A percentile compares a stretch with the other conserved stretches of the same genome.
Evolutionary conservation across 64 coral and sea anemone species (phyloP).

Genomic region (Trachythela sp.): DNA sequence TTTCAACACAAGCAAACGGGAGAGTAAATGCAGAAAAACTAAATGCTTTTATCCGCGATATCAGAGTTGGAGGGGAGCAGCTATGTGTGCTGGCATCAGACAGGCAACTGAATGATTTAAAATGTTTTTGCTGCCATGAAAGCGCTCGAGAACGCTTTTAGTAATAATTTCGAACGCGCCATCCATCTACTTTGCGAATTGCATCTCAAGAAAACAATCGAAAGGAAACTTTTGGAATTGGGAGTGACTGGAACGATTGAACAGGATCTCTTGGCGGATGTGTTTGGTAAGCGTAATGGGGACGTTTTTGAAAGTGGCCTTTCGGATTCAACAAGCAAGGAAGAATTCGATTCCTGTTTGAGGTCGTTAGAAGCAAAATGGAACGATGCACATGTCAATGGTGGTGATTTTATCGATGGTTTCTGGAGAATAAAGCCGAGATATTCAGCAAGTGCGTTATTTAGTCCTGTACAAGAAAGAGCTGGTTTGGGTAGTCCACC

Average conservation of each 20-base stretch:
- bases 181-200: conserved; percentile 48
- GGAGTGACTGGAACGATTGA: conserved; percentile 33
- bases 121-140: neutral
- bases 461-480: conserved; percentile 33
- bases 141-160: conserved; percentile 30
- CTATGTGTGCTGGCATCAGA: neutral
- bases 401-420: conserved; percentile 45
- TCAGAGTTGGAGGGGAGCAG: neutral
- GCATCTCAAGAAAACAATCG: conserved; percentile 39
- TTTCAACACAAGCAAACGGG: conserved; percentile 21
- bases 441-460: conserved; percentile 18
- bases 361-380: conserved; percentile 27
- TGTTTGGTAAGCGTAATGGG: conserved; percentile 45
- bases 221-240: neutral
- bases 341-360: conserved; percentile 39
- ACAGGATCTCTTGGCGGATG: conserved; percentile 25
- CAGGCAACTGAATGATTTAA: neutral
- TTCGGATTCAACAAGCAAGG: conserved; percentile 40
- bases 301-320: conserved; percentile 49
- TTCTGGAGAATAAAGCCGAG: conserved; percentile 27
- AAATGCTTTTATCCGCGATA: neutral
- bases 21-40: neutral
- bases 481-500: conserved; percentile 42
- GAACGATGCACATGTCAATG: neutral
- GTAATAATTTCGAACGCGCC: conserved; percentile 34